A percentile compares a stretch with the other conserved stretches of the same genome.
phyloP scores from a whole-genome alignment of 2,797 vertebrate species.

The Eulemur rubriventer region DNA sequence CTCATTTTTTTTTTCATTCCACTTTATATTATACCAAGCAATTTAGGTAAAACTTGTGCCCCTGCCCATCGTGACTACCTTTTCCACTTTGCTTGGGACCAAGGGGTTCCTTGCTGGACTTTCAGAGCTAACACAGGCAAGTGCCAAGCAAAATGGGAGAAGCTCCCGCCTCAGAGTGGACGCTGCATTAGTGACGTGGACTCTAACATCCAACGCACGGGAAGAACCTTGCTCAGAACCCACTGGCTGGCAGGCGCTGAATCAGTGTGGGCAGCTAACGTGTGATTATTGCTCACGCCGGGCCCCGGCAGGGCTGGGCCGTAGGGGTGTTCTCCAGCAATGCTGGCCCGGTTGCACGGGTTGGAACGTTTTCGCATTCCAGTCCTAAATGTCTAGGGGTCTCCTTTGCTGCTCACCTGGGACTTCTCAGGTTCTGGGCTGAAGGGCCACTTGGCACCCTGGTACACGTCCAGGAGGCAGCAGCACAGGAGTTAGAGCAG shows the following conservation, averaged over 20 bases:
- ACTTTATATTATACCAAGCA: not conserved
- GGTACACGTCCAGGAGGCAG: not conserved
- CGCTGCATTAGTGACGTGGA: too few species aligned
- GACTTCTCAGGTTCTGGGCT: not conserved
- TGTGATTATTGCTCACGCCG: rapidly evolving
- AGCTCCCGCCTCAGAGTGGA: not conserved
- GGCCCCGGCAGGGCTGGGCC: rapidly evolving
- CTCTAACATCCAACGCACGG: rapidly evolving
- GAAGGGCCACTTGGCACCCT: too few species aligned
- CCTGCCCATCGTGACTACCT: not conserved
- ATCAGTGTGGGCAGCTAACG: not conserved
- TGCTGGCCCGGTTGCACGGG: not conserved
- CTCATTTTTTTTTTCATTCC: not conserved
- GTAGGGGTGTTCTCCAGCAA: not conserved
- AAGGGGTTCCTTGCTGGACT: not conserved
- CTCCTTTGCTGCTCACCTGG: not conserved
- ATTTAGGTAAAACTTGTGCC: not conserved
- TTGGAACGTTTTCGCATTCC: not conserved
- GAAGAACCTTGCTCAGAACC: not conserved
- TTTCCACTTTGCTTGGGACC: not conserved
- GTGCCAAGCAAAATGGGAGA: not conserved
- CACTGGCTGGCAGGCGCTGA: not conserved
- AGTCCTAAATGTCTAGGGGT: not conserved
- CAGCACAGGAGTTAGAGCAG: not conserved
- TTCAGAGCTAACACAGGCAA: not conserved